Percentiles rank a stretch among this genome's conserved stretches.
These are phyloP conservation scores for Drosophila insularis DNA, from an alignment of 1,140 invertebrate genomes.

Conservation along the genomic window DNA sequence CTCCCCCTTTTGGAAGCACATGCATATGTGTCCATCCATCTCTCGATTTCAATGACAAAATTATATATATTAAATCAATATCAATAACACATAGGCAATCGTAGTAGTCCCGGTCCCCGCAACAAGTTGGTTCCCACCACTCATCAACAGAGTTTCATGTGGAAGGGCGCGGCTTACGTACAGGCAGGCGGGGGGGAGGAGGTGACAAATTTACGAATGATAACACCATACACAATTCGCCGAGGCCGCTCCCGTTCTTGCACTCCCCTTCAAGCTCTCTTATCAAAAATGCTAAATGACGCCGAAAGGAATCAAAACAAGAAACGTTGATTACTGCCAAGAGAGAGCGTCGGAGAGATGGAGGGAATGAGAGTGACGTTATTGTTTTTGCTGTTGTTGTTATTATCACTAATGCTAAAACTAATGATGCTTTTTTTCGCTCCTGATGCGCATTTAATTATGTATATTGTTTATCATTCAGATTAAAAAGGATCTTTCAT, in stretches of 20 bases:
- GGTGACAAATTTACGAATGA: conserved; percentile 29
- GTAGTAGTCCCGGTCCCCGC: conserved; percentile 21
- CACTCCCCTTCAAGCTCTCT: not conserved
- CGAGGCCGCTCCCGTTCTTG: not conserved
- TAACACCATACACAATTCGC: conserved; percentile 19
- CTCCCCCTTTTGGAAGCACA: conserved; percentile 55
- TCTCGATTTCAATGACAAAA: conserved; percentile 17
- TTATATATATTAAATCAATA: conserved; percentile 33
- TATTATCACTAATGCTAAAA: conserved; percentile 18
- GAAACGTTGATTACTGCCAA: conserved; percentile 25
- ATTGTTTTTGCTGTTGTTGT: conserved; percentile 14
- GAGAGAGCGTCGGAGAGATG: not conserved
- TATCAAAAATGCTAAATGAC: conserved; percentile 14
- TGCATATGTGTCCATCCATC: conserved; percentile 5
- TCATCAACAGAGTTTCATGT: not conserved
- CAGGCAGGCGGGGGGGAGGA: not conserved
- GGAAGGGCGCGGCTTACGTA: not conserved
- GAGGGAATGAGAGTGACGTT: not conserved
- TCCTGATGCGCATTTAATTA: conserved; percentile 36
- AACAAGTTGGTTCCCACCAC: conserved; percentile 51
- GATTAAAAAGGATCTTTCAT: not conserved
- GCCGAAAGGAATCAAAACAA: conserved; percentile 30
- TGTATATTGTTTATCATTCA: not conserved
- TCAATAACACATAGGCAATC: conserved; percentile 13
- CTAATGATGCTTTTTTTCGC: not conserved